Evolutionary conservation across 37 sponge, comb jelly and placozoan genomes (phyloP), one percentile per base, ranked within the genome.

Genomic region (Lycopodina hypogea): DNA sequence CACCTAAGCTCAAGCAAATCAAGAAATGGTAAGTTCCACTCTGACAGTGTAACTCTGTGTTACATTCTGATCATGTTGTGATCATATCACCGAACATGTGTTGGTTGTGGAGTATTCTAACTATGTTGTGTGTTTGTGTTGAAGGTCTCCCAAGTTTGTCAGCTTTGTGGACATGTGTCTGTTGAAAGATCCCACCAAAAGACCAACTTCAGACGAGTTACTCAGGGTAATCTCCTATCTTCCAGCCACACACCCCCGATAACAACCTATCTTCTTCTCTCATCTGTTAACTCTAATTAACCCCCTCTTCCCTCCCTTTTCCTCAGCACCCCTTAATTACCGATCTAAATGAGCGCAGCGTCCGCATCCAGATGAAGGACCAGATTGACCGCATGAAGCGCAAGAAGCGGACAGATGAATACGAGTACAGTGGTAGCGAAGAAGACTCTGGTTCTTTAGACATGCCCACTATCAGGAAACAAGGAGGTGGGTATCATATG

Each of bases 121-220:
- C 17, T 17, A 53, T 17, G 17, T 53, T 12, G 55, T 17, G 55
- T 53, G 17, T 19, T 41, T 50, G 21, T 24, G 35, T 26, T 21
- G 2, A 18, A 86, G 88, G 88, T 83, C 78, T 34, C 88, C 80
- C 7, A 77, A 81, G 32, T 90, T 96, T 61, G 76, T 82, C 42
- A 80, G 69, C 66, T 96, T 96, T 68, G 53, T 90, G 4, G 94
- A 93, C 24, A 86, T 83, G 75, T 96, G 97, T 71, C 81, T 96
- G 50, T 74, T 85, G 28, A 96, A 96, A 81, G 92, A 96, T 69
- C 84, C 88, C 24, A 70, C 81, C 39, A 84, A 75, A 32, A 80
- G 97, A 56, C 95, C 91, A 33, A 89, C 95, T 35, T 90, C 95
- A 57, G 95, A 96, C 67, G 84, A 96, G 42, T 81, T 96, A 17